phyloP scores from a whole-genome alignment of 1,140 invertebrate genomes.

The Lepidostoma basale region DNA sequence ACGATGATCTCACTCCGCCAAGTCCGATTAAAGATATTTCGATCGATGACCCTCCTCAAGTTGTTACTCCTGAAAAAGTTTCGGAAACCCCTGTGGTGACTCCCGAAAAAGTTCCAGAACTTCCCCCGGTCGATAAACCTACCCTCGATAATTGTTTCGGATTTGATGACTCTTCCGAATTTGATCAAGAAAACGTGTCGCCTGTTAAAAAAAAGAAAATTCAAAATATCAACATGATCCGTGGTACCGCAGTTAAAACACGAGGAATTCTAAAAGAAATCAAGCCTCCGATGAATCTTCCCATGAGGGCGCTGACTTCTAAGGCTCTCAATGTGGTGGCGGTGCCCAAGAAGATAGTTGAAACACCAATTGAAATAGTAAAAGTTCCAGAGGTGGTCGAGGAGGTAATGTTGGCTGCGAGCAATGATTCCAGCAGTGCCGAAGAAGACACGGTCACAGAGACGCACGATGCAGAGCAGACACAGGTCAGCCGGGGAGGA shows the following conservation, averaged over 20 bases:
- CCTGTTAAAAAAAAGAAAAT: slow-evolving; percentile 27
- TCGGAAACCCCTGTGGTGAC: neutral
- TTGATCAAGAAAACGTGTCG: slow-evolving; percentile 44
- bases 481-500: slow-evolving; percentile 4
- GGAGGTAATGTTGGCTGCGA: neutral
- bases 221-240: slow-evolving; percentile 27
- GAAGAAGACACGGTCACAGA: slow-evolving; percentile 6
- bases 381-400: neutral
- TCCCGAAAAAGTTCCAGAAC: slow-evolving; percentile 4
- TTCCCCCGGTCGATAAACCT: slow-evolving; percentile 1
- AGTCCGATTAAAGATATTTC: slow-evolving; percentile 21
- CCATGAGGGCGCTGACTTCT: neutral
- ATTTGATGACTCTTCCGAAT: slow-evolving; percentile 36
- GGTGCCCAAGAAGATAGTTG: neutral
- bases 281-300: neutral
- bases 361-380: neutral
- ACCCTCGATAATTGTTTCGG: slow-evolving; percentile 42
- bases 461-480: neutral
- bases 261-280: no score
- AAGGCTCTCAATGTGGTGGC: neutral
- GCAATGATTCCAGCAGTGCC: slow-evolving; percentile 15
- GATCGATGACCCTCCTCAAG: neutral
- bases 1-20: slow-evolving; percentile 10
- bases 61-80: neutral
- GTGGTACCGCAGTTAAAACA: neutral